Base-by-base conservation (phyloP, 2,888 invertebrate genomes). In the Dryocosmus kuriphilus region DNA sequence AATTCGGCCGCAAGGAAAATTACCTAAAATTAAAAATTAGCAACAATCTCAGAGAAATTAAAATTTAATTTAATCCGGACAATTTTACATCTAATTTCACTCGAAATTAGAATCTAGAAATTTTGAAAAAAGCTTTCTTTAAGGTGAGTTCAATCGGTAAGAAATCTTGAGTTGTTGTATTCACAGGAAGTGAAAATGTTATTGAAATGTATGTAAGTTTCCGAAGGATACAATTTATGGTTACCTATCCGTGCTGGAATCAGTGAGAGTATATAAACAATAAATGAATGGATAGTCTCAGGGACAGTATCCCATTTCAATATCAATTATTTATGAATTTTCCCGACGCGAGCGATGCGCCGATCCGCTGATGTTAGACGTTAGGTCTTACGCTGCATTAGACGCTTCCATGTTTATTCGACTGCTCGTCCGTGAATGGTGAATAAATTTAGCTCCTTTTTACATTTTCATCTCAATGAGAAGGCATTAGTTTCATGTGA, bases 201-300 rank as follows among this genome's bases (percentile, higher is more conserved):
- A 88, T 88, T 88, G 79, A 86, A 88, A 88, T 88, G 78, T 86
- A 88, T 88, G 88, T 86, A 85, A 87, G 85, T 81, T 79, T 78
- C 75, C 60, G 27, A 75, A 75, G 83, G 84, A 79, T 85, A 86
- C 83, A 84, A 88, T 85, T 88, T 88, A 86, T 86, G 80, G 83
- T 86, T 85, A 83, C 67, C 82, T 85, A 84, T 86, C 85, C 85
- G 78, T 61, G 74, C 41, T 79, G 73, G 83, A 86, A 87, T 85
- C 86, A 80, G 80, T 81, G 80, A 83, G 84, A 85, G 82, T 78
- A 80, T 85, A 86, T 86, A 83, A 86, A 81, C 83, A 85, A 86
- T 85, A 86, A 86, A 84, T 78, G 82, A 83, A 35, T 79, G 61
- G 76, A 75, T 63, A 78, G 76, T 81, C 79, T 81, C 81, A 81